These are phyloP conservation scores for Cacoxenus indagator DNA, from an alignment of 2,888 invertebrate species.

Conservation along the genomic window DNA sequence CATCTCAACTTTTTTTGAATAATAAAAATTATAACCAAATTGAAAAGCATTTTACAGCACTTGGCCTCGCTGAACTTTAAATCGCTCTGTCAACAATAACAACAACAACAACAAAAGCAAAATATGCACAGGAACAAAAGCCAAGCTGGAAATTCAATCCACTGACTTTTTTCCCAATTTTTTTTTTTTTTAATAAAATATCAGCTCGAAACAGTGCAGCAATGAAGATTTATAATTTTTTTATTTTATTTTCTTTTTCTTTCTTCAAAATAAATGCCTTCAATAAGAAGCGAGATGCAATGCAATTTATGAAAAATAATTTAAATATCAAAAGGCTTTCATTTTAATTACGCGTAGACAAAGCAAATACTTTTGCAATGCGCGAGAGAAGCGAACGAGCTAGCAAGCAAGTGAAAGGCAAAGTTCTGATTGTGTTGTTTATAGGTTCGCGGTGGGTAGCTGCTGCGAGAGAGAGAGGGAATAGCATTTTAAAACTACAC, in stretches of 20 bases:
- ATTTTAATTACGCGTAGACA: conserved; percentile 60
- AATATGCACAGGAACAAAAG: too few relatives aligned
- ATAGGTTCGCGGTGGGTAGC: background rate
- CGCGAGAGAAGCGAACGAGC: background rate
- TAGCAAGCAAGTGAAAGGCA: too few relatives aligned
- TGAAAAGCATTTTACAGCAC: too few relatives aligned
- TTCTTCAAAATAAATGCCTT: background rate
- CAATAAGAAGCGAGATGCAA: conserved; percentile 35
- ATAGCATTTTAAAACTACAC: conserved; percentile 7
- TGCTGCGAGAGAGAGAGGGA: background rate
- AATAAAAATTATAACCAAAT: too few relatives aligned
- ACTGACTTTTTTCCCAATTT: background rate
- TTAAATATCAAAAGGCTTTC: conserved; percentile 65
- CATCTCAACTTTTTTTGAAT: too few relatives aligned
- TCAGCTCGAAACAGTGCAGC: background rate
- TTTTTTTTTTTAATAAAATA: background rate
- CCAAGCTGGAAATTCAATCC: background rate
- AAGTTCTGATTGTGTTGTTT: too few relatives aligned
- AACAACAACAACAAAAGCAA: too few relatives aligned
- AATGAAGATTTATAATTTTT: background rate
- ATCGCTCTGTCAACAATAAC: too few relatives aligned
- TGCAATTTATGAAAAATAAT: conserved; percentile 65
- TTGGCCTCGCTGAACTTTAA: too few relatives aligned
- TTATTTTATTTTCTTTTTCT: too few relatives aligned
- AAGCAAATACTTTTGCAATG: conserved; percentile 13